Evolutionary conservation across 2,888 invertebrate genomes (phyloP).

Genomic region (Tenthredo livida): DNA sequence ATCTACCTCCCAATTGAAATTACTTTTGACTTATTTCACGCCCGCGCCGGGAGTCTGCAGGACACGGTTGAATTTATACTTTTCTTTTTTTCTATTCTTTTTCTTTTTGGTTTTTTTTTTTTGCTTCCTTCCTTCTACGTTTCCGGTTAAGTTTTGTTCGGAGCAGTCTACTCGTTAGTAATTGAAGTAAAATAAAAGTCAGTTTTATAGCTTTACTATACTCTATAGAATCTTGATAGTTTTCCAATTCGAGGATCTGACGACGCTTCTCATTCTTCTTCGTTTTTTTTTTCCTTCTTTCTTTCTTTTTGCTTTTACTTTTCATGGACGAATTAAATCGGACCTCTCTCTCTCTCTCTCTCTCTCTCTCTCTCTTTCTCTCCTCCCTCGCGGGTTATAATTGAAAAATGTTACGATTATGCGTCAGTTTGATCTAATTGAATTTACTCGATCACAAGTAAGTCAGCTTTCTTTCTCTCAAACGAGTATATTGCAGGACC

Average conservation of each 20-base stretch:
- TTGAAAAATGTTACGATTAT: slow-evolving; percentile 12
- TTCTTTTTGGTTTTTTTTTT: background rate
- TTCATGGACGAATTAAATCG: slow-evolving; percentile 18
- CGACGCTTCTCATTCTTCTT: background rate
- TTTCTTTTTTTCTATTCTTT: background rate
- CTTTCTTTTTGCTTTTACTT: background rate
- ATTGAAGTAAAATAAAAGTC: slow-evolving; percentile 34
- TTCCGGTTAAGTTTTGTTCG: background rate
- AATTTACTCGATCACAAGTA: slow-evolving; percentile 21
- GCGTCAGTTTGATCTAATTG: slow-evolving; percentile 9
- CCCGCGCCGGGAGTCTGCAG: slow-evolving; percentile 3
- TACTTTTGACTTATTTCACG: slow-evolving; percentile 37
- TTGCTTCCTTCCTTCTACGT: background rate
- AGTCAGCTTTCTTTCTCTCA: slow-evolving; percentile 22
- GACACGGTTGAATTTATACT: slow-evolving; percentile 26
- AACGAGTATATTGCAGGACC: slow-evolving; percentile 4
- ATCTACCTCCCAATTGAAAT: slow-evolving; percentile 47
- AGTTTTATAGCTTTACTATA: slow-evolving; percentile 27
- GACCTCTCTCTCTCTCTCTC: background rate
- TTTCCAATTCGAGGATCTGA: slow-evolving; percentile 36
- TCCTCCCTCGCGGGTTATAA: background rate
- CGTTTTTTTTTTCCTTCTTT: too few species aligned
- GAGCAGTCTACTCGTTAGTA: slow-evolving; percentile 31
- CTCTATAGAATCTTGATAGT: slow-evolving; percentile 37
- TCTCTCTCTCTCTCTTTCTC: too few species aligned